These are phyloP conservation scores for Penaeus chinensis DNA, from an alignment of 1,140 invertebrate species.

Conservation along the genomic window DNA sequence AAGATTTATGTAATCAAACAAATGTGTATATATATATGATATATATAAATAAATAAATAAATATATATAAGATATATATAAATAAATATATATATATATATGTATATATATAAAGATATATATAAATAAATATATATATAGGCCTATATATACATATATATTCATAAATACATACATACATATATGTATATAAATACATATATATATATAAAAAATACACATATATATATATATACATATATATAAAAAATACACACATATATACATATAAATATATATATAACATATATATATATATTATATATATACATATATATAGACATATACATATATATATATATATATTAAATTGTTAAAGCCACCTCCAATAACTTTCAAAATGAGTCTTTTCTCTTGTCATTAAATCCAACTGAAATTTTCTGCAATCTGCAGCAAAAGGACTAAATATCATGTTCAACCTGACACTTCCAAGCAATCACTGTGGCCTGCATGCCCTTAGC, in stretches of 20 bases:
- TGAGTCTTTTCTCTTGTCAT: not conserved
- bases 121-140: no score
- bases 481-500: no score
- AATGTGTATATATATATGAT: no score
- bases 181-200: not conserved
- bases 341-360: not conserved
- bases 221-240: not conserved
- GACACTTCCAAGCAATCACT: no score
- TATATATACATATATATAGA: not conserved
- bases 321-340: not conserved
- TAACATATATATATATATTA: slow-evolving; percentile 15
- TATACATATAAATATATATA: not conserved
- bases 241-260: not conserved
- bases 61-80: no score
- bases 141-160: not conserved
- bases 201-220: not conserved
- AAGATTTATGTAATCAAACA: no score
- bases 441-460: no score
- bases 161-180: not conserved
- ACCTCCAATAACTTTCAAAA: not conserved
- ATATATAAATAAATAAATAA: no score
- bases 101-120: no score
- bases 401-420: no score
- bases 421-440: no score
- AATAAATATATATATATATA: no score